These are phyloP conservation scores for Sus cebifrons DNA, from an alignment of 2,797 vertebrate species.

Conservation along the genomic window DNA sequence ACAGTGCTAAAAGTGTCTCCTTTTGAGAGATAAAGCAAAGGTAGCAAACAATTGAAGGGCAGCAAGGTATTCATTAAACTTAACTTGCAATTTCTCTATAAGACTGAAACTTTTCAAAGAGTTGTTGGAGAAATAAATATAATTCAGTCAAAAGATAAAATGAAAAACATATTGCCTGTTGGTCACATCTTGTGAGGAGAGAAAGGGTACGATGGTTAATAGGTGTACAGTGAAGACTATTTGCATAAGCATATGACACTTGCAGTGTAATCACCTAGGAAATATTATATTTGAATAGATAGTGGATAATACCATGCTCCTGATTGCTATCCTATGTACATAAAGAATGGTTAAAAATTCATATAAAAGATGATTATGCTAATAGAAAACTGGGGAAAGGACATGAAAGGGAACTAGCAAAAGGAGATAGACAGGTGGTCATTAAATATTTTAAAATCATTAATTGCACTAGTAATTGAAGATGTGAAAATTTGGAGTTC, in stretches of 20 bases:
- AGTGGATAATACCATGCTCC: background rate
- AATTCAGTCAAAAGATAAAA: background rate
- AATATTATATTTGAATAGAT: conserved; percentile 19
- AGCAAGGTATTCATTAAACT: conserved; percentile 77
- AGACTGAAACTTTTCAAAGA: conserved; percentile 17
- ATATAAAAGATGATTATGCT: conserved; percentile 26
- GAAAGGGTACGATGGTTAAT: background rate
- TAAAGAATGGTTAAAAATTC: background rate
- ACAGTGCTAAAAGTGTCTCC: conserved; percentile 30
- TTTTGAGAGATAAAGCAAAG: conserved; percentile 59
- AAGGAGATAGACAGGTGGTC: background rate
- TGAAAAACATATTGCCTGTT: background rate
- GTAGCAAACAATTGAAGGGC: conserved; percentile 67
- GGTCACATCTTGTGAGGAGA: background rate
- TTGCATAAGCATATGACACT: background rate
- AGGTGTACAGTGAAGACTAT: background rate
- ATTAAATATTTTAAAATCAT: conserved; percentile 24
- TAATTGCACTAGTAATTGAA: conserved; percentile 7
- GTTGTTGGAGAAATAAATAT: conserved; percentile 20
- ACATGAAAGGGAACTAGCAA: background rate
- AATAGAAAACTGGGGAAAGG: background rate
- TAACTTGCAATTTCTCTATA: background rate
- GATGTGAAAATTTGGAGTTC: background rate
- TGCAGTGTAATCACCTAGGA: background rate
- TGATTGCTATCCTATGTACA: background rate